phyloP scores from a whole-genome alignment of 2,797 vertebrate genomes.

The Diplodus sargus region DNA sequence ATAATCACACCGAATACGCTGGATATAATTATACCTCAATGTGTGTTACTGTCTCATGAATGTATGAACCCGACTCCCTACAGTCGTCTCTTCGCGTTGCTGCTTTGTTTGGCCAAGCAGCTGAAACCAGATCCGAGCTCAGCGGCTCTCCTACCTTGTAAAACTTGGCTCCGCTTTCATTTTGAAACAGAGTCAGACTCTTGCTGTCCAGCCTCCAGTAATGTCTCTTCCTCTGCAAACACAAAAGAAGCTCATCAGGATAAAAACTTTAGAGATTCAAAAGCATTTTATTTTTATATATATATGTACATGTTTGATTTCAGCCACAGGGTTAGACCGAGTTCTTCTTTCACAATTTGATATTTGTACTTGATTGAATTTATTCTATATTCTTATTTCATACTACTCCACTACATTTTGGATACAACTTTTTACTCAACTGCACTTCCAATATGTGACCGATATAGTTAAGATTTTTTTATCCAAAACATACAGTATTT shows the following conservation, averaged over 20 bases:
- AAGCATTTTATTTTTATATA: not conserved
- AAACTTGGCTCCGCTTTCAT: constrained; percentile 85
- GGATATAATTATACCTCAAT: not conserved
- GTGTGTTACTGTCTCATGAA: not conserved
- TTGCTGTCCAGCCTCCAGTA: constrained; percentile 89
- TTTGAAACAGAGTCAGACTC: constrained; percentile 86
- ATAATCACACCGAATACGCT: not conserved
- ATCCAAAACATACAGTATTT: not conserved
- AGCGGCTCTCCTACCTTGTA: constrained; percentile 82
- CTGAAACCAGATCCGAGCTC: constrained; percentile 49
- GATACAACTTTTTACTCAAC: not conserved
- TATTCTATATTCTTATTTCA: too few relatives aligned
- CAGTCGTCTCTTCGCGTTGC: not conserved
- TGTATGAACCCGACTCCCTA: constrained; percentile 31
- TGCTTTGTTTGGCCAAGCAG: constrained; percentile 33
- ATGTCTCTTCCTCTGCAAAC: constrained; percentile 85
- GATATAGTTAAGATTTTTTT: not conserved
- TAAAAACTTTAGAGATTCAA: not conserved
- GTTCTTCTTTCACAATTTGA: not conserved
- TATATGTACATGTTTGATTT: not conserved
- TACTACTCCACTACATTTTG: not conserved
- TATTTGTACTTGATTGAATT: too few relatives aligned
- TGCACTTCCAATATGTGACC: not conserved
- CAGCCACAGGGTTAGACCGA: not conserved
- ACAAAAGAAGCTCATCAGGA: constrained; percentile 12